phyloP scores from a whole-genome alignment of 2,888 invertebrate species.

The Perithous albicinctus region DNA sequence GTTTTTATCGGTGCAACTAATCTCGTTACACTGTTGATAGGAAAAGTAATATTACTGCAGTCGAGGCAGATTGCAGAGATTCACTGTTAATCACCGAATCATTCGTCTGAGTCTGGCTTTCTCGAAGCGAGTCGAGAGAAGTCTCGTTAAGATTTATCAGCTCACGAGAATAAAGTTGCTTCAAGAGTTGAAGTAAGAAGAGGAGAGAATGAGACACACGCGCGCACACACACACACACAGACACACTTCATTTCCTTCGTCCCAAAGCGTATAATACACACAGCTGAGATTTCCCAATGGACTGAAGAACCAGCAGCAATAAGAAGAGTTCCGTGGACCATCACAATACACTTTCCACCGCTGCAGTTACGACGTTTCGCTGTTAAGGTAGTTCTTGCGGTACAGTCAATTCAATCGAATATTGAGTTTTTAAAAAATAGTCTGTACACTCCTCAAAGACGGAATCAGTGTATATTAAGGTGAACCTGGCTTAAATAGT shows the following conservation, averaged over 20 bases:
- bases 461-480: too few species aligned
- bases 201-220: conserved; percentile 11
- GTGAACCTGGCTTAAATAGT: too few species aligned
- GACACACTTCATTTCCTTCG: conserved; percentile 9
- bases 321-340: conserved; percentile 29
- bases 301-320: conserved; percentile 25
- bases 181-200: conserved; percentile 19
- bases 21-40: neutral
- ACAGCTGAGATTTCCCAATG: conserved; percentile 32
- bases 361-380: conserved; percentile 22
- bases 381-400: too few species aligned
- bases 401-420: too few species aligned
- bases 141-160: conserved; percentile 60
- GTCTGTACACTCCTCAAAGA: too few species aligned
- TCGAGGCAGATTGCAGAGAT: neutral
- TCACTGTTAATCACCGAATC: conserved; percentile 42
- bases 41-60: conserved; percentile 18
- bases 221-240: neutral
- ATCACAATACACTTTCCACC: conserved; percentile 32
- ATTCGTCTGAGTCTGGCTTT: conserved; percentile 32
- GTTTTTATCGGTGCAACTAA: conserved; percentile 1
- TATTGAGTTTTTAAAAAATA: too few species aligned
- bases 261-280: conserved; percentile 15
- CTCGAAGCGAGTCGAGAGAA: conserved; percentile 17
- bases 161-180: conserved; percentile 34